These are phyloP conservation scores for Catalaphyllia jardinei DNA, from an alignment of 64 coral and sea anemone genomes.

Conservation along the genomic window DNA sequence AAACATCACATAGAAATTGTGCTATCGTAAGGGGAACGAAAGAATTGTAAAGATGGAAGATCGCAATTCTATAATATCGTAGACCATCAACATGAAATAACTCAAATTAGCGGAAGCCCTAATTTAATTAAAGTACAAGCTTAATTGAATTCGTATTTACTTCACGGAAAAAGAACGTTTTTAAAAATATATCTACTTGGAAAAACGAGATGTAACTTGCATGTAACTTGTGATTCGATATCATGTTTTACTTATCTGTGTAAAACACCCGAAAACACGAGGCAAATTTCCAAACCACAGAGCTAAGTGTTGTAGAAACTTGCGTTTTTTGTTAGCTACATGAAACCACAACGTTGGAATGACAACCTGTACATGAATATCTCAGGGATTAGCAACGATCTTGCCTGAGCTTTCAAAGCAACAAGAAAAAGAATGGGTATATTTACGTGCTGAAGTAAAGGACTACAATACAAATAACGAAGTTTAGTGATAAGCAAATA, in stretches of 20 bases:
- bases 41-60: neutral
- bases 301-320: neutral
- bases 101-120: neutral
- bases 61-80: neutral
- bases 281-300: conserved; percentile 46
- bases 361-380: neutral
- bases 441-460: neutral
- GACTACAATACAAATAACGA: neutral
- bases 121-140: neutral
- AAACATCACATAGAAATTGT: neutral
- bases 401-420: neutral
- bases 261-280: neutral
- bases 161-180: neutral
- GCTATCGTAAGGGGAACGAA: neutral
- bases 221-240: neutral
- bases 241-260: neutral
- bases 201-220: neutral
- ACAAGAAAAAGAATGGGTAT: neutral
- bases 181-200: neutral
- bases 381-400: neutral
- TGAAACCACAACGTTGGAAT: neutral
- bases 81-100: neutral
- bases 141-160: neutral
- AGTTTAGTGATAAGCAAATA: neutral
- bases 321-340: neutral